Percentiles rank a stretch among this genome's conserved stretches.
Conservation (phyloP, 2,888 invertebrate species). For the Dasysyrphus albostriatus region DNA sequence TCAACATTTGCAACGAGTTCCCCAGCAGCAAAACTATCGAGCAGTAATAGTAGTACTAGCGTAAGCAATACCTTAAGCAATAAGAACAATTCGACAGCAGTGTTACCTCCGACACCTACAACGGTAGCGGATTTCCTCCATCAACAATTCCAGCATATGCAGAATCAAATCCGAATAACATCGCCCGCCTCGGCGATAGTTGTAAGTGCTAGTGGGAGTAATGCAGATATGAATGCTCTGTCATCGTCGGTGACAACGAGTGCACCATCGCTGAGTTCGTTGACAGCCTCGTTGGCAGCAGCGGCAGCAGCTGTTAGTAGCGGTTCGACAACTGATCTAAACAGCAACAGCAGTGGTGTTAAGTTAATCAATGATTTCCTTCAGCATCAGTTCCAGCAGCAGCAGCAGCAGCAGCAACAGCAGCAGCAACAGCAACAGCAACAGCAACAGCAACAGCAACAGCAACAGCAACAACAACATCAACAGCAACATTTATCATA, state of each 20-base stretch:
- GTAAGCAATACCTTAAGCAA: conserved; percentile 73
- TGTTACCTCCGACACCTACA: conserved; percentile 79
- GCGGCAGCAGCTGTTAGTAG: conserved; percentile 77
- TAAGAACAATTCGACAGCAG: conserved; percentile 73
- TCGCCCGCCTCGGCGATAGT: conserved; percentile 70
- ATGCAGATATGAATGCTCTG: conserved; percentile 73
- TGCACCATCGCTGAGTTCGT: conserved; percentile 78
- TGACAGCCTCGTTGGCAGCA: conserved; percentile 81
- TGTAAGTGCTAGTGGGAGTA: conserved; percentile 59
- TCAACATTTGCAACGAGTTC: conserved; percentile 49
- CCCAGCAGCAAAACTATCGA: conserved; percentile 46
- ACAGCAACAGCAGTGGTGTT: conserved; percentile 79
- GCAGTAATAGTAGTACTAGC: conserved; percentile 54
- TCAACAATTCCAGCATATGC: conserved; percentile 75
- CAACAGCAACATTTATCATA: conserved; percentile 75
- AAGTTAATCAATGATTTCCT: conserved; percentile 82
- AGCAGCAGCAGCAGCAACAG: conserved; percentile 45
- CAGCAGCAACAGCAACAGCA: conserved; percentile 79
- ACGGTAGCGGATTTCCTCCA: conserved; percentile 68
- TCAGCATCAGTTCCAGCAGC: conserved; percentile 81
- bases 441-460: conserved; percentile 60
- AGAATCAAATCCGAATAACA: conserved; percentile 68
- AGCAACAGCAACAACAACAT: conserved; percentile 78
- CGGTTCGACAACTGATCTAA: conserved; percentile 56
- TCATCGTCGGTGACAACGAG: conserved; percentile 44